Base-by-base conservation (phyloP, 64 coral and sea anemone species). In the Platygyra sinensis region DNA sequence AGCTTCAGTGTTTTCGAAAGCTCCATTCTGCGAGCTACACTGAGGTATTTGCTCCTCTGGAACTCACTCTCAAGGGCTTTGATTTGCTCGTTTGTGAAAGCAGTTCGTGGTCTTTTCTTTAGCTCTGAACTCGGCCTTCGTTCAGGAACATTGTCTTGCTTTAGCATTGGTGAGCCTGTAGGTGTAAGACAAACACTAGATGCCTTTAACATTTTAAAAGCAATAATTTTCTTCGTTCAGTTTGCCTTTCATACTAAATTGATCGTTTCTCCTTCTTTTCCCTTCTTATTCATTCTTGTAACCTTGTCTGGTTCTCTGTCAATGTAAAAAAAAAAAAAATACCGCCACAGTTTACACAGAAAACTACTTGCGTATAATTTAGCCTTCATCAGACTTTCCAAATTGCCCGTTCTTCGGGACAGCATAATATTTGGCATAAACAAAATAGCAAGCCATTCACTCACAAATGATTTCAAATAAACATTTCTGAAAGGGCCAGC, bases 21-120 rank as follows among this genome's bases (percentile, higher is more conserved):
- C 60, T 99, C 97, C 27, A 84, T 96, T 89, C 97, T 62, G 27
- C 94, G 91, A 3, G 85, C 74, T 19, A 99, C 90, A 2, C 94
- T 93, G 12, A 99, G 79, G 69, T 99, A 99, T 52, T 92, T 95
- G 78, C 72, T 93, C 30, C 51, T 91, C 22, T 94, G 75, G 69
- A 99, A 99, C 71, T 99, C 97, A 10, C 79, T 84, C 57, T 99
- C 97, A 32, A 99, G 74, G 76, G 88, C 91, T 64, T 96, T 95
- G 73, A 99, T 93, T 29, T 99, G 97, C 5, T 95, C 90, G 5
- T 88, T 92, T 0, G 94, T 93, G 29, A 99, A 99, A 20, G 97
- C 97, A 5, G 97, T 96, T 67, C 97, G 75, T 46, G 97, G 92
- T 29, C 97, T 74, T 72, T 99, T 99, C 75, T 94, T 96, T 15